These are phyloP conservation scores for Crossaster papposus DNA, from an alignment of 53 echinoderm and acorn worm genomes.

Conservation along the genomic window DNA sequence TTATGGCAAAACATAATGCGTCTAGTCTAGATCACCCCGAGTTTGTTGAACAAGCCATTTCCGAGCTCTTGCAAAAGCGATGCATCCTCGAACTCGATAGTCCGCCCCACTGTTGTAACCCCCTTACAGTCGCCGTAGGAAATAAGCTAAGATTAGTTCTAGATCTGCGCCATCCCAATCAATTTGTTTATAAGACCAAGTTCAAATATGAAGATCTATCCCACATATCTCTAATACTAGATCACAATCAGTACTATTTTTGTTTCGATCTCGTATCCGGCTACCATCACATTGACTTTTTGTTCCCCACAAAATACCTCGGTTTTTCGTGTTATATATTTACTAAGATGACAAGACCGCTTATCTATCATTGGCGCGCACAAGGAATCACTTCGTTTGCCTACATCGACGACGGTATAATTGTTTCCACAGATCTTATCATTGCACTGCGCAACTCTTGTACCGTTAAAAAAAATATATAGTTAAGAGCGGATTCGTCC, in stretches of 20 bases:
- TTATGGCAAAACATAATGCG: background rate
- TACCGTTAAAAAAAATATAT: conserved; percentile 26
- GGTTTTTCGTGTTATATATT: conserved; percentile 64
- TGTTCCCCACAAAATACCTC: conserved; percentile 38
- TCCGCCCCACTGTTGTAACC: too few relatives aligned
- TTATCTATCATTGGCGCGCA: conserved; percentile 54
- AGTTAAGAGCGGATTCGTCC: conserved; percentile 41
- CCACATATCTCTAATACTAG: conserved; percentile 49
- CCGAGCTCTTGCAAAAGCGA: conserved; percentile 10
- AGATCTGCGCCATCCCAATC: conserved; percentile 57
- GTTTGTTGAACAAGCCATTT: too few relatives aligned
- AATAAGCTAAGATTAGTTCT: conserved; percentile 39
- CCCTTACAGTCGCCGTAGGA: too few relatives aligned
- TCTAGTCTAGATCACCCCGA: conserved; percentile 46
- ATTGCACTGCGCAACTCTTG: background rate
- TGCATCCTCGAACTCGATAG: too few relatives aligned
- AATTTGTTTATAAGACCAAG: conserved; percentile 52
- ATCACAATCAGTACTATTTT: conserved; percentile 44
- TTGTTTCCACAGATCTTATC: conserved; percentile 14
- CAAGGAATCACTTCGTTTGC: conserved; percentile 34
- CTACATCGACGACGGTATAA: conserved; percentile 57
- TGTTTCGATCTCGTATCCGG: conserved; percentile 58
- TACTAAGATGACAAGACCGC: conserved; percentile 51
- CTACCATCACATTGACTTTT: conserved; percentile 44
- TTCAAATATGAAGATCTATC: conserved; percentile 64